phyloP scores from a whole-genome alignment of 2,113 vertebrate species.

The Prinia subflava region DNA sequence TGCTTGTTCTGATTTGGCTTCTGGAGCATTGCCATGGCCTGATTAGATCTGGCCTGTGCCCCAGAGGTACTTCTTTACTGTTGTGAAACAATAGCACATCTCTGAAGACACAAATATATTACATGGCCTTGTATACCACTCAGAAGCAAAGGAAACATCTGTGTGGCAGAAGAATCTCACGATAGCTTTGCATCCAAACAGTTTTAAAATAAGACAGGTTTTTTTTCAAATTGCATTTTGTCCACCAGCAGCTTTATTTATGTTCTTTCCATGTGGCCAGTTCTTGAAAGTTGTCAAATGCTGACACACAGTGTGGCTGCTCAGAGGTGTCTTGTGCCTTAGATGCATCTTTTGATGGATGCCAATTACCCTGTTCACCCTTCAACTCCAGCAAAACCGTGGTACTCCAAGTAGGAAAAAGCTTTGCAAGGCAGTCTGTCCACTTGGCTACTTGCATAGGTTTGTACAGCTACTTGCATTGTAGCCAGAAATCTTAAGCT shows the following conservation, averaged over 20 bases:
- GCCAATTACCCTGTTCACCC: neutral
- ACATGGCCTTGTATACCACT: neutral
- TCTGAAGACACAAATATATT: neutral
- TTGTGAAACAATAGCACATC: neutral
- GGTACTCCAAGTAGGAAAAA: neutral
- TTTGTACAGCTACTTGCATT: neutral
- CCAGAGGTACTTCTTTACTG: neutral
- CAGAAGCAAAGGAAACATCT: neutral
- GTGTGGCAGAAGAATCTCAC: neutral
- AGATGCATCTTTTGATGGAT: neutral
- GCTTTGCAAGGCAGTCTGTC: neutral
- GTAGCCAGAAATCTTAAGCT: neutral
- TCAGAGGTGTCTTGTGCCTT: neutral
- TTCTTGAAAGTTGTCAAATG: neutral
- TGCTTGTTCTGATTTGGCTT: neutral
- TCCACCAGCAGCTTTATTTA: neutral
- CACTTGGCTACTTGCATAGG: neutral
- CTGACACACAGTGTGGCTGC: neutral
- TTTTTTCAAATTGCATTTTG: neutral
- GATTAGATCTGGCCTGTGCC: constrained; percentile 1
- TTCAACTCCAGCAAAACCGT: neutral
- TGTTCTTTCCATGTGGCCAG: neutral
- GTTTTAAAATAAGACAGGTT: neutral
- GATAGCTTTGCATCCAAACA: neutral
- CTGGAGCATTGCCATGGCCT: neutral